Conservation (phyloP, 2,113 vertebrate genomes). For the Crypturellus undulatus region DNA sequence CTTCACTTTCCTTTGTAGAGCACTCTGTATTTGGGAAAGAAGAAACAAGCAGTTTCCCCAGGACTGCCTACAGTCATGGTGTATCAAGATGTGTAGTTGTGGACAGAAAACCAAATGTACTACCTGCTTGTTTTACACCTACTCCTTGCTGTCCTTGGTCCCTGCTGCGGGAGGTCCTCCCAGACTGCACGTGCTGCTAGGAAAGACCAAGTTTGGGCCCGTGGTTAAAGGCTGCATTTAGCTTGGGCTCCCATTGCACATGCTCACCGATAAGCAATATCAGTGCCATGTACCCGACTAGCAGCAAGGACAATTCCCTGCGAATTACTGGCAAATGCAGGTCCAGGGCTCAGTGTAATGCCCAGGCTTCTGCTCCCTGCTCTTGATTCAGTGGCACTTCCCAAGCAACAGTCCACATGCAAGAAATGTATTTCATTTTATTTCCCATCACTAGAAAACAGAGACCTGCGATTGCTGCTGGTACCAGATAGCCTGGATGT, state of each 20-base stretch:
- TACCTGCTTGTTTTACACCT: not conserved
- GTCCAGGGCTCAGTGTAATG: not conserved
- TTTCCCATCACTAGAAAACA: not conserved
- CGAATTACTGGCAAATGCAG: not conserved
- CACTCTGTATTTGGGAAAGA: not conserved
- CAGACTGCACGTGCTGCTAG: not conserved
- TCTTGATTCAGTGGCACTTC: not conserved
- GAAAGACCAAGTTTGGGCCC: not conserved
- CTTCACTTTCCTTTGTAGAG: fast-evolving
- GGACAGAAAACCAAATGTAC: not conserved
- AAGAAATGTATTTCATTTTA: not conserved
- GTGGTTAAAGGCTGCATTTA: fast-evolving
- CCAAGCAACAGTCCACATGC: not conserved
- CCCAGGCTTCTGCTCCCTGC: not conserved
- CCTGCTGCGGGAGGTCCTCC: fast-evolving
- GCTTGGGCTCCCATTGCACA: fast-evolving
- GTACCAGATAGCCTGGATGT: not conserved
- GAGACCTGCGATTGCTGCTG: not conserved
- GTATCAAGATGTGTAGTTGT: not conserved
- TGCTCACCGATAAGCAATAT: not conserved
- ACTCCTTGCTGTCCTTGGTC: not conserved
- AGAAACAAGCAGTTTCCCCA: not conserved
- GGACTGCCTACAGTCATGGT: not conserved
- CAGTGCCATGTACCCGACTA: not conserved
- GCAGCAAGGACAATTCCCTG: not conserved